A percentile compares a stretch with the other conserved stretches of the same genome.
Conservation (phyloP, 2,797 vertebrate species). For the Ambastaia sidthimunki region DNA sequence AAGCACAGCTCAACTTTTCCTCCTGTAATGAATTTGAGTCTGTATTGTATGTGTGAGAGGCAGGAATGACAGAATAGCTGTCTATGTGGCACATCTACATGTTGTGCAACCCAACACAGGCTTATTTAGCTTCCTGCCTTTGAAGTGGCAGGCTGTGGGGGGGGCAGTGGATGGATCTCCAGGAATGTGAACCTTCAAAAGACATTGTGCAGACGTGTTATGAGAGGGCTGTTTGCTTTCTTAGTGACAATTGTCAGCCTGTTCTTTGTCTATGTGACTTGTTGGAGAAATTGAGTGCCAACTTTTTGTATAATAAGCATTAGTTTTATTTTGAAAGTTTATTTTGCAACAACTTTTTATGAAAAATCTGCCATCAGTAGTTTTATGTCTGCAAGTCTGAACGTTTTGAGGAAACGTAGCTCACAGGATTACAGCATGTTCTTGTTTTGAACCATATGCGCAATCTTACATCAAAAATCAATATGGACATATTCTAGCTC, state of each 20-base stretch:
- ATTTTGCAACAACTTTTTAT: slow-evolving; percentile 29
- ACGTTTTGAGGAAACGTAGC: not conserved
- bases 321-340: not conserved
- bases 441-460: not conserved
- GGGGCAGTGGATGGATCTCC: slow-evolving; percentile 48
- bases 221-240: slow-evolving; percentile 54
- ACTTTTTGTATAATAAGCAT: slow-evolving; percentile 46
- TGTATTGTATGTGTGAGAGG: slow-evolving; percentile 33
- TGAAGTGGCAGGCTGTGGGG: slow-evolving; percentile 54
- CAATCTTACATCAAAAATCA: not conserved
- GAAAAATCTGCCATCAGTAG: slow-evolving; percentile 26
- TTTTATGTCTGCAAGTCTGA: slow-evolving; percentile 7
- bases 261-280: slow-evolving; percentile 45
- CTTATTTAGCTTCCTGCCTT: slow-evolving; percentile 47
- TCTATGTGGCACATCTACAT: slow-evolving; percentile 43
- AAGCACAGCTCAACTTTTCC: slow-evolving; percentile 12
- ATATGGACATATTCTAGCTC: not conserved
- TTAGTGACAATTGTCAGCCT: slow-evolving; percentile 53
- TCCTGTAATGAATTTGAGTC: slow-evolving; percentile 10
- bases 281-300: slow-evolving; percentile 46
- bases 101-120: slow-evolving; percentile 29
- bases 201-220: slow-evolving; percentile 50
- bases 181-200: slow-evolving; percentile 58
- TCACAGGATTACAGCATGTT: not conserved
- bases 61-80: slow-evolving; percentile 50